These are phyloP conservation scores for Perccottus glenii DNA, from an alignment of 2,113 vertebrate genomes.

Conservation along the genomic window DNA sequence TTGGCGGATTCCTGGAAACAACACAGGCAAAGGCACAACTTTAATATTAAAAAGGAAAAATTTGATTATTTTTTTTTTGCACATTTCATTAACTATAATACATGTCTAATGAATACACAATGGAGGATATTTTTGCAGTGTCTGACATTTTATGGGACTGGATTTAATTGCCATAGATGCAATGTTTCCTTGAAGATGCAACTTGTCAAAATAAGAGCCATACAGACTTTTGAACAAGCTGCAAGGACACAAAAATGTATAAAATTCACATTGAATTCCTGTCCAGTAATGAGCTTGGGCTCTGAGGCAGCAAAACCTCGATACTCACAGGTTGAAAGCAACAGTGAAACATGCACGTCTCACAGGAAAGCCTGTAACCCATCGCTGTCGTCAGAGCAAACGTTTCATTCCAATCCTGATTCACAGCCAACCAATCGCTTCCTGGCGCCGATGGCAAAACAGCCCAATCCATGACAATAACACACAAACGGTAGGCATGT, in stretches of 20 bases:
- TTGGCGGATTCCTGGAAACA: constrained; percentile 88
- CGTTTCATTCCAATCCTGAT: constrained; percentile 50
- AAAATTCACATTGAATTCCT: not conserved
- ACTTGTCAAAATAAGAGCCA: no score
- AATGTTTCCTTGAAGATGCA: no score
- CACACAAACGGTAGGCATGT: constrained; percentile 4
- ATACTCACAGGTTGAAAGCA: constrained; percentile 70
- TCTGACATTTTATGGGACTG: not conserved
- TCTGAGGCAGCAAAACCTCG: not conserved
- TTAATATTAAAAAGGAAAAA: not conserved
- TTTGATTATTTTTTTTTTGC: not conserved
- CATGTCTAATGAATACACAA: not conserved
- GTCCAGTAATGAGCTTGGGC: not conserved
- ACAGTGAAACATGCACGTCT: constrained; percentile 63
- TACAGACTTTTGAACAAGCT: not conserved
- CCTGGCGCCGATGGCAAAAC: constrained; percentile 6
- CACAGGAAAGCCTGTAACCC: constrained; percentile 64
- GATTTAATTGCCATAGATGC: no score
- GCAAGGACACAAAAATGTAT: not conserved
- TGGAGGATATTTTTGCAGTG: not conserved
- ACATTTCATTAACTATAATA: not conserved
- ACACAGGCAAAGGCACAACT: not conserved
- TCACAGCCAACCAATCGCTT: constrained; percentile 19
- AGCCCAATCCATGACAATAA: constrained; percentile 56
- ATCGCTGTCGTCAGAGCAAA: constrained; percentile 64